A percentile compares a stretch with the other conserved stretches of the same genome.
Conservation (phyloP, 2,113 vertebrate genomes). For the Oncorhynchus masou region DNA sequence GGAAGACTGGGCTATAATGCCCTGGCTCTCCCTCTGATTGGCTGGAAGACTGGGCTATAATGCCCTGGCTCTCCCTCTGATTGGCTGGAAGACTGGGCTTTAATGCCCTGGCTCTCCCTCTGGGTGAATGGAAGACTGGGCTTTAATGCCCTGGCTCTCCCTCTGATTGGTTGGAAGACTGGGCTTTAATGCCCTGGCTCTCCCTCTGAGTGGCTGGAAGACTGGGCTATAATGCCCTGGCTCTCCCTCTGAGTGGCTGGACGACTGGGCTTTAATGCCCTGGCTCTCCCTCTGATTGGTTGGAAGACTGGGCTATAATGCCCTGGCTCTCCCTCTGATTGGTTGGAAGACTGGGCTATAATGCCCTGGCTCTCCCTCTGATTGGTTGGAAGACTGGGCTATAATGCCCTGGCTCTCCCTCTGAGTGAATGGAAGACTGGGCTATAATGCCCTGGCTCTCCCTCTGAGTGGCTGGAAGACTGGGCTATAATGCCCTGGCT, state of each 20-base stretch:
- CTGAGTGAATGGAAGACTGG: neutral
- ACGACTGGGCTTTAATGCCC: no score
- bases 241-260: neutral
- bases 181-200: no score
- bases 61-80: neutral
- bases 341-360: no score
- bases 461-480: constrained; percentile 14
- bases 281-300: neutral
- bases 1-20: no score
- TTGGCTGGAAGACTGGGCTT: no score
- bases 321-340: neutral
- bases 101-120: neutral
- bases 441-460: no score
- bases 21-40: neutral
- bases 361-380: neutral
- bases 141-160: no score
- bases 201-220: constrained; percentile 13
- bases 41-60: no score
- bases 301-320: no score
- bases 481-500: no score
- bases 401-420: neutral
- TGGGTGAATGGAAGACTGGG: neutral
- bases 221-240: no score
- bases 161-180: constrained; percentile 22
- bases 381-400: neutral